Conservation (phyloP, 2,888 invertebrate genomes). For the Dolichomitus sp. region DNA sequence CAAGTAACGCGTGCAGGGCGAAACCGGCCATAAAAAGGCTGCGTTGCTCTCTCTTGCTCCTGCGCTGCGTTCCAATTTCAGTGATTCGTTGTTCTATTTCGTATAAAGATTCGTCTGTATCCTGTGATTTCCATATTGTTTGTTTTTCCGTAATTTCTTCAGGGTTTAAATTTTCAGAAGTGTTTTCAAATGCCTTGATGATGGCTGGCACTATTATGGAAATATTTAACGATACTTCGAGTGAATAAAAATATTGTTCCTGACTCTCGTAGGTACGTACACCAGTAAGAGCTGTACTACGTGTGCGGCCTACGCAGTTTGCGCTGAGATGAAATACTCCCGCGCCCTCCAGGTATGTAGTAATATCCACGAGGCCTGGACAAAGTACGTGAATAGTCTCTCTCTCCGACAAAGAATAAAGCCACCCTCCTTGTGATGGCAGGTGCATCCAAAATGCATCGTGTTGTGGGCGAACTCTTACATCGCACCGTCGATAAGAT, state of each 20-base stretch:
- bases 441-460: too few relatives aligned
- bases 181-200: neutral
- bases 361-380: neutral
- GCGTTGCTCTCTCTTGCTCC: too few relatives aligned
- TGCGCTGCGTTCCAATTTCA: conserved; percentile 7
- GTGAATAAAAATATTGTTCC: neutral
- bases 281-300: neutral
- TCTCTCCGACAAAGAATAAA: too few relatives aligned
- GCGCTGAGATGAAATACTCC: neutral
- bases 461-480: too few relatives aligned
- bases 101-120: neutral
- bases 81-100: neutral
- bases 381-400: neutral
- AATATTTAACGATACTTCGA: neutral
- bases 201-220: neutral
- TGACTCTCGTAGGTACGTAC: neutral
- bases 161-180: neutral
- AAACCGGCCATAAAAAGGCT: too few relatives aligned
- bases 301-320: neutral
- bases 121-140: neutral
- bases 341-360: neutral
- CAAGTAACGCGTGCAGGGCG: too few relatives aligned
- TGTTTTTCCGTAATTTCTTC: too few relatives aligned
- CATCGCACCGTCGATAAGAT: too few relatives aligned
- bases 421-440: conserved; percentile 20